Base-by-base conservation (phyloP, 2,888 invertebrate genomes). In the Phyllotreta striolata region DNA sequence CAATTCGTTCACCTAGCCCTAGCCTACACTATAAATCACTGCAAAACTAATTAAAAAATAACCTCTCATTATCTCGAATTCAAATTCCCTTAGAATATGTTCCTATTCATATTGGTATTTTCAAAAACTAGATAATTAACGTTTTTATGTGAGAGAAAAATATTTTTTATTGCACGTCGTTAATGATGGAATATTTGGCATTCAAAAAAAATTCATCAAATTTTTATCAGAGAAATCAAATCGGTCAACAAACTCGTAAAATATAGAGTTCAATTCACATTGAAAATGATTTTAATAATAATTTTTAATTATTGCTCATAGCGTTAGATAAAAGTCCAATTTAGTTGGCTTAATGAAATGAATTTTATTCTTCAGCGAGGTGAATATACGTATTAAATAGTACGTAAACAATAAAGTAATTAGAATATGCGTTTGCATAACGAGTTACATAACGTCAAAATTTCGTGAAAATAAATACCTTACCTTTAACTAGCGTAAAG, bases 401-500 rank as follows among this genome's bases (percentile, higher is more conserved):
- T 68, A 69, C 72, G 71, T 74, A 72, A 72, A 71, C 69, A 74
- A 72, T 70, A 71, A 70, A 66, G 67, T 67, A 70, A 71, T 72
- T 73, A 72, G 73, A 75, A 75, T 72, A 56, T 70, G 59, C 66
- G 73, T 75, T 75, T 74, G 73, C 75, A 75, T 75, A 73, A 73
- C 68, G 64, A 71, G 66, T 74, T 74, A 68, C 73, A 72, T 73
- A 74, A 74, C 64, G 44, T 70, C 71, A 70, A 72, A 70, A 73
- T 74, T 73, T 61, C 66, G 67, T 67, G 67, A 71, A 69, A 66
- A 64, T 65, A 63, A 69, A 70, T 67, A 70, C 65, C 66, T 71
- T 1, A 71, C 72, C 73, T 72, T 69, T 69, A 69, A 71, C 69
- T 49, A 9, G 34, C 14, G 34, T 24, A 49, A 58, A 49, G 38